Evolutionary conservation across 1,140 invertebrate species (phyloP).

Genomic region (Leucophenga varia): DNA sequence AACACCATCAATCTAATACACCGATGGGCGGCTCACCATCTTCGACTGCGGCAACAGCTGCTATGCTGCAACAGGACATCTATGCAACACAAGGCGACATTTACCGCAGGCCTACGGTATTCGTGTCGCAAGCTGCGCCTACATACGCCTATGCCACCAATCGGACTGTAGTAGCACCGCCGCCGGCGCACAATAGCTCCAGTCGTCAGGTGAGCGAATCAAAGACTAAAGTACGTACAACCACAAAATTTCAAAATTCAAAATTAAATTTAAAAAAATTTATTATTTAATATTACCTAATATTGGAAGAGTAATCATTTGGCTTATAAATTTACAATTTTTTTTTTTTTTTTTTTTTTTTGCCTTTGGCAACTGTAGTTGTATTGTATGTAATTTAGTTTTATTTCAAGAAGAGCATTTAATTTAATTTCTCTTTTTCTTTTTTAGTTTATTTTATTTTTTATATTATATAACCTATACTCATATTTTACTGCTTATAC

Average conservation of each 20-base stretch:
- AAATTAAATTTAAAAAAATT: too few species aligned
- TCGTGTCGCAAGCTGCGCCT: conserved; percentile 58
- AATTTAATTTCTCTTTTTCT: neutral
- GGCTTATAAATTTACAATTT: neutral
- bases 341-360: conserved; percentile 3
- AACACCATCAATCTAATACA: conserved; percentile 51
- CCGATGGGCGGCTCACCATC: conserved; percentile 50
- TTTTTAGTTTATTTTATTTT: too few species aligned
- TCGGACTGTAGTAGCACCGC: conserved; percentile 74
- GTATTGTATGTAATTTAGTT: too few species aligned
- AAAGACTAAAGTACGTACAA: neutral
- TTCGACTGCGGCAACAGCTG: conserved; percentile 54
- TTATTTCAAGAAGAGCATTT: neutral
- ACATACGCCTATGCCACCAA: conserved; percentile 59
- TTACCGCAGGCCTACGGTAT: conserved; percentile 64
- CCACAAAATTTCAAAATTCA: neutral
- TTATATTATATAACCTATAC: too few species aligned
- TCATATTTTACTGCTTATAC: too few species aligned
- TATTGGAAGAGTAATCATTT: too few species aligned
- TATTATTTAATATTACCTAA: too few species aligned
- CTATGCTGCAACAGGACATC: conserved; percentile 57
- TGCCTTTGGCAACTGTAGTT: too few species aligned
- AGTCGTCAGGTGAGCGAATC: conserved; percentile 66
- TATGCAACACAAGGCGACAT: conserved; percentile 62
- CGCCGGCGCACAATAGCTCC: conserved; percentile 82